Evolutionary conservation across 2,888 invertebrate genomes (phyloP).

Genomic region (Hyalella azteca): DNA sequence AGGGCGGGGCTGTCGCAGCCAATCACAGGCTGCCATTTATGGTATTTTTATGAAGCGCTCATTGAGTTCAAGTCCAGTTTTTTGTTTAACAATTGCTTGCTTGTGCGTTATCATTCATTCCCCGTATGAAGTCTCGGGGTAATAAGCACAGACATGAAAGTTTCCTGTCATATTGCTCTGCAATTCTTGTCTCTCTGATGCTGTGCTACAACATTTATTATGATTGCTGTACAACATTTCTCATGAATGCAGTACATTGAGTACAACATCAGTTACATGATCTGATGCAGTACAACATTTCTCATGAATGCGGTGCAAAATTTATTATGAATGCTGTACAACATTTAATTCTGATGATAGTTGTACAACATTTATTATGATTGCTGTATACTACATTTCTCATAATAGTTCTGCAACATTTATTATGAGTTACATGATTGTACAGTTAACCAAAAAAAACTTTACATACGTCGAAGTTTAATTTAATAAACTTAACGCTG

Average conservation of each 20-base stretch:
- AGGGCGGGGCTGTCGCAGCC: background rate
- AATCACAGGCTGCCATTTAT: background rate
- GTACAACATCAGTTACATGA: background rate
- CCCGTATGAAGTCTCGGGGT: background rate
- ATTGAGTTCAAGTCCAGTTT: conserved; percentile 1
- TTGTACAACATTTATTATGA: no score
- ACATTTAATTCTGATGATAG: no score
- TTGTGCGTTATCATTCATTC: background rate
- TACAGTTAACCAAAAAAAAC: no score
- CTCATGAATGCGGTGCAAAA: background rate
- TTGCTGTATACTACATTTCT: no score
- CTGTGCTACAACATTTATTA: background rate
- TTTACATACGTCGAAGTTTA: no score
- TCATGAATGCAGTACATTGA: background rate
- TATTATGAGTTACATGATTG: no score
- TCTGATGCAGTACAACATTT: background rate
- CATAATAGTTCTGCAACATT: no score
- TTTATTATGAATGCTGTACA: background rate
- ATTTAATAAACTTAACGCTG: no score
- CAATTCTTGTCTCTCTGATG: background rate
- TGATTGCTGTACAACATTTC: background rate
- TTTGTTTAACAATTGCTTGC: conserved; percentile 22
- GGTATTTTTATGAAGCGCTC: conserved; percentile 13
- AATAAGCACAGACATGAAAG: background rate
- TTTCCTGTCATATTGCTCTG: background rate